A percentile compares a stretch with the other conserved stretches of the same genome.
Conservation (phyloP, 2,113 vertebrate genomes). For the Oryzias curvinotus region DNA sequence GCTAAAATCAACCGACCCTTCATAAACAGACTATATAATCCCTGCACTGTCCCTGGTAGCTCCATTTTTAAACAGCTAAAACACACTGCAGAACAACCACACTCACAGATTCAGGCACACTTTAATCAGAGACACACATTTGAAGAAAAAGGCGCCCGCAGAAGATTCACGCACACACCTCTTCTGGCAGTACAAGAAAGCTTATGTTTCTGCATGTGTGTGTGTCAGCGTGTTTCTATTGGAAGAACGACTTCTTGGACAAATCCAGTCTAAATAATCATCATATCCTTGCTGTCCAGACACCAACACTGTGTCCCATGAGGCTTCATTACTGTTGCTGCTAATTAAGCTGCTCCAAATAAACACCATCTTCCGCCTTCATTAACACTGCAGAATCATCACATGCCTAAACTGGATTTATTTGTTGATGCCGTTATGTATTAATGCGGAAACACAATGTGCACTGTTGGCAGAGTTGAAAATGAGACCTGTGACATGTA, state of each 20-base stretch:
- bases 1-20: conserved; percentile 27
- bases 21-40: conserved; percentile 40
- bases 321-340: conserved; percentile 76
- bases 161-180: conserved; percentile 29
- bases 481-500: conserved; percentile 9
- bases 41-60: conserved; percentile 17
- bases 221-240: conserved; percentile 14
- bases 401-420: conserved; percentile 53
- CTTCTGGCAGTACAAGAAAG: conserved; percentile 50
- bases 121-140: conserved; percentile 49
- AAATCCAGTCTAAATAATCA: conserved; percentile 73
- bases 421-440: conserved; percentile 50
- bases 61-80: conserved; percentile 25
- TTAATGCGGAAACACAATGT: conserved; percentile 31
- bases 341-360: conserved; percentile 75
- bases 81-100: neutral
- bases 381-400: conserved; percentile 67
- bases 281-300: conserved; percentile 67
- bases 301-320: conserved; percentile 71
- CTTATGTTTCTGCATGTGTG: conserved; percentile 9
- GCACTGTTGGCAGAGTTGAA: conserved; percentile 15
- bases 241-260: conserved; percentile 61
- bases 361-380: conserved; percentile 72
- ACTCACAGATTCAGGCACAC: conserved; percentile 12
- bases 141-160: conserved; percentile 17